Evolutionary conservation across 2,888 invertebrate species (phyloP).

Genomic region (Tricholauxania praeusta): DNA sequence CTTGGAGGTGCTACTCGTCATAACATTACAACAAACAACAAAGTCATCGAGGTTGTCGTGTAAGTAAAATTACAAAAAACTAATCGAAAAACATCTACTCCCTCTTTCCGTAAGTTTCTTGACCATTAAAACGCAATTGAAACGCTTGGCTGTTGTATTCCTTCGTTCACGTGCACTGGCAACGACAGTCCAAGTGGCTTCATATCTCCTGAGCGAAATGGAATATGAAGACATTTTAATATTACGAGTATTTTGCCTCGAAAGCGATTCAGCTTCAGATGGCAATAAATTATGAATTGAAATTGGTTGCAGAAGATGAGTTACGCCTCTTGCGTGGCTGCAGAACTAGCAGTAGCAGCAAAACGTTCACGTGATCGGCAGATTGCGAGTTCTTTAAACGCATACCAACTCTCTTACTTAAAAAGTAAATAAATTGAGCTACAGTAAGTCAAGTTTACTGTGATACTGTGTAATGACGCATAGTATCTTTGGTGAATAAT

Average conservation of each 20-base stretch:
- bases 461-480: too few relatives aligned
- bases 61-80: constrained; percentile 27
- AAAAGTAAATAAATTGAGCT: too few relatives aligned
- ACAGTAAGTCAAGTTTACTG: too few relatives aligned
- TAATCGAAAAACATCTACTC: constrained; percentile 30
- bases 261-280: neutral
- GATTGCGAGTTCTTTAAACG: neutral
- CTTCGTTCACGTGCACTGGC: neutral
- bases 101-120: neutral
- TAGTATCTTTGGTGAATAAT: too few relatives aligned
- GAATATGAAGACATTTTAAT: constrained; percentile 34
- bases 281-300: constrained; percentile 32
- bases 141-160: constrained; percentile 11
- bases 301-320: constrained; percentile 34
- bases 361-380: neutral
- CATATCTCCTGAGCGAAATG: neutral
- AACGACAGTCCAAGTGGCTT: neutral
- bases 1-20: constrained; percentile 33
- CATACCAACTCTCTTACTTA: too few relatives aligned
- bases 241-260: constrained; percentile 10
- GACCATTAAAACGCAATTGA: constrained; percentile 36
- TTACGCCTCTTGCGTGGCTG: constrained; percentile 35
- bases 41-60: neutral
- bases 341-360: neutral
- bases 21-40: constrained; percentile 14